These are phyloP conservation scores for Rhabdomys dilectus DNA, from an alignment of 2,113 vertebrate genomes.

Conservation along the genomic window DNA sequence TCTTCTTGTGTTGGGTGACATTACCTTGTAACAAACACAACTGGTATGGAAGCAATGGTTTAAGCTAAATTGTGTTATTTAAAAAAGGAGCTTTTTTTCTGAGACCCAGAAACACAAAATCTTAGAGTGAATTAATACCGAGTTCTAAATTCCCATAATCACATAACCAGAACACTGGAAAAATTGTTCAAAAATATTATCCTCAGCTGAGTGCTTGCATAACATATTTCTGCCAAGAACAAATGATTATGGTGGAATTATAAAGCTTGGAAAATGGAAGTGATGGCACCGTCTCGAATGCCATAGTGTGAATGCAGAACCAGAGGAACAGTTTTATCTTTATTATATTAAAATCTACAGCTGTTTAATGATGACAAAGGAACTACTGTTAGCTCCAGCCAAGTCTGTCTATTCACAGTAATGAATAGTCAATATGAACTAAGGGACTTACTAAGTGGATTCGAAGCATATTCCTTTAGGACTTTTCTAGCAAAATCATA, in stretches of 20 bases:
- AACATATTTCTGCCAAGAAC: conserved; percentile 83
- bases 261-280: conserved; percentile 80
- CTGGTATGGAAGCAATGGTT: conserved; percentile 26
- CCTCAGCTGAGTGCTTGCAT: conserved; percentile 81
- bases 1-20: conserved; percentile 10
- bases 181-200: conserved; percentile 84
- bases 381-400: conserved; percentile 69
- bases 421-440: conserved; percentile 63
- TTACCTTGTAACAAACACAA: conserved; percentile 22
- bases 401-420: conserved; percentile 75
- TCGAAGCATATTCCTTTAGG: conserved; percentile 43
- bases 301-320: conserved; percentile 71
- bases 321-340: conserved; percentile 77
- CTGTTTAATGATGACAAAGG: conserved; percentile 79
- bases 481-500: conserved; percentile 60
- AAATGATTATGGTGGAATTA: conserved; percentile 77
- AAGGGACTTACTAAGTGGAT: conserved; percentile 58
- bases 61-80: conserved; percentile 80
- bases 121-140: conserved; percentile 81
- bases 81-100: conserved; percentile 69
- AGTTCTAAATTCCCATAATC: conserved; percentile 79
- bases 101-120: conserved; percentile 76
- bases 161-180: conserved; percentile 79
- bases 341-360: conserved; percentile 81
- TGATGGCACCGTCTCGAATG: conserved; percentile 79